phyloP scores from a whole-genome alignment of 2,113 vertebrate species.

The Balaenoptera acutorostrata region DNA sequence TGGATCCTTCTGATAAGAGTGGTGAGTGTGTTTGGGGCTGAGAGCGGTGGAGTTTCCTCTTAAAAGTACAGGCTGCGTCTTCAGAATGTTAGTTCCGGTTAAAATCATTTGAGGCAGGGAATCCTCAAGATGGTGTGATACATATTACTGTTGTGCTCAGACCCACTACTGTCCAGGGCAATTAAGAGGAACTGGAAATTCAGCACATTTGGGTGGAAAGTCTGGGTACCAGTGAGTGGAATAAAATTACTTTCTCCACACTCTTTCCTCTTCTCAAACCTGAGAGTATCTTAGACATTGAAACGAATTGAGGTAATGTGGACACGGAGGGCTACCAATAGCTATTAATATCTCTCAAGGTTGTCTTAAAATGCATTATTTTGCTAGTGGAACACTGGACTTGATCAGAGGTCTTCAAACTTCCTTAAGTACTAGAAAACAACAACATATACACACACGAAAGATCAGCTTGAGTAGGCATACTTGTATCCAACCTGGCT shows the following conservation, averaged over 20 bases:
- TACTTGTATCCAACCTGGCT: background rate
- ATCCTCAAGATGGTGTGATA: background rate
- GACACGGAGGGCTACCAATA: background rate
- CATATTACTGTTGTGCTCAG: background rate
- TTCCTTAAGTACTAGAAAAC: background rate
- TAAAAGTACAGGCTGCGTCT: background rate
- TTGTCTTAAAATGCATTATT: background rate
- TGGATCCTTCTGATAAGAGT: background rate
- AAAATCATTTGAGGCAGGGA: background rate
- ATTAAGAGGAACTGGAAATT: background rate
- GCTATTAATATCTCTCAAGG: background rate
- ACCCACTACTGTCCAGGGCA: background rate
- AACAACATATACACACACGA: background rate
- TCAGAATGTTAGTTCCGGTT: background rate
- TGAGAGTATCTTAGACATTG: background rate
- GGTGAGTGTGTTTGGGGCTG: background rate
- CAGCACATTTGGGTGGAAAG: background rate
- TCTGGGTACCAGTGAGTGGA: background rate
- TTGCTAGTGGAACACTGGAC: background rate
- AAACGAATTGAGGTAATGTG: background rate
- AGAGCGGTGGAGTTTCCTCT: background rate
- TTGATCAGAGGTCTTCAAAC: background rate
- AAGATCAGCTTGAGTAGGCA: background rate
- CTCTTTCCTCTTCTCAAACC: background rate
- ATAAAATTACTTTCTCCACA: background rate